Evolutionary conservation across 2,113 vertebrate genomes (phyloP).

Genomic region (Fregata magnificens): DNA sequence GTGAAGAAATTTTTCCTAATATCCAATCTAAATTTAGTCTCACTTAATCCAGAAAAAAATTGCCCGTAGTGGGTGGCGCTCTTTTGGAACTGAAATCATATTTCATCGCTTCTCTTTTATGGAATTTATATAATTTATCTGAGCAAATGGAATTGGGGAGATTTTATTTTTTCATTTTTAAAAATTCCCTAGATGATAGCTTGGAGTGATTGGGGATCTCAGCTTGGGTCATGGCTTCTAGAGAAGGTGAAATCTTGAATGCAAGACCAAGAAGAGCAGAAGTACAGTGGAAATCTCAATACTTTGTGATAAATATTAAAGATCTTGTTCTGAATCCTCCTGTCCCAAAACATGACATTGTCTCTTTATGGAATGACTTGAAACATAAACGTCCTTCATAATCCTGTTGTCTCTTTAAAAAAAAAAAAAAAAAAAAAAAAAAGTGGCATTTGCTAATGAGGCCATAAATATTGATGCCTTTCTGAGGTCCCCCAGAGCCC

Average conservation of each 20-base stretch:
- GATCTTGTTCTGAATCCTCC: conserved; percentile 25
- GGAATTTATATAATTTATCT: not conserved
- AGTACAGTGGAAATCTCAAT: not conserved
- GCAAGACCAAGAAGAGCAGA: not conserved
- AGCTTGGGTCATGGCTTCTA: not conserved
- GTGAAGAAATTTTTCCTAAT: not conserved
- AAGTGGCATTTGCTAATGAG: conserved; percentile 68
- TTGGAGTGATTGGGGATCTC: not conserved
- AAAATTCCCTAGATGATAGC: not conserved
- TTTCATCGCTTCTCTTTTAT: not conserved
- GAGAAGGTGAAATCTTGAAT: not conserved
- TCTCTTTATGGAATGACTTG: conserved; percentile 40
- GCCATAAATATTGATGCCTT: conserved; percentile 81
- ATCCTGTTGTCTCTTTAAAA: conserved; percentile 24
- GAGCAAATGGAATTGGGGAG: not conserved
- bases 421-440: conserved; percentile 5
- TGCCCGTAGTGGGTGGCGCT: not conserved
- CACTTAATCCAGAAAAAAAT: not conserved
- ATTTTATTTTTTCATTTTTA: not conserved
- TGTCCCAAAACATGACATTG: conserved; percentile 53
- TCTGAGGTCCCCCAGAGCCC: conserved; percentile 67
- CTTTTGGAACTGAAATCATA: not conserved
- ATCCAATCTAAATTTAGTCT: not conserved
- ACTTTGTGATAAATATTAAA: conserved; percentile 45
- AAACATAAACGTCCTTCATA: conserved; percentile 59